Evolutionary conservation across 2,797 vertebrate species (phyloP).

Genomic region (Anguilla pacifica): DNA sequence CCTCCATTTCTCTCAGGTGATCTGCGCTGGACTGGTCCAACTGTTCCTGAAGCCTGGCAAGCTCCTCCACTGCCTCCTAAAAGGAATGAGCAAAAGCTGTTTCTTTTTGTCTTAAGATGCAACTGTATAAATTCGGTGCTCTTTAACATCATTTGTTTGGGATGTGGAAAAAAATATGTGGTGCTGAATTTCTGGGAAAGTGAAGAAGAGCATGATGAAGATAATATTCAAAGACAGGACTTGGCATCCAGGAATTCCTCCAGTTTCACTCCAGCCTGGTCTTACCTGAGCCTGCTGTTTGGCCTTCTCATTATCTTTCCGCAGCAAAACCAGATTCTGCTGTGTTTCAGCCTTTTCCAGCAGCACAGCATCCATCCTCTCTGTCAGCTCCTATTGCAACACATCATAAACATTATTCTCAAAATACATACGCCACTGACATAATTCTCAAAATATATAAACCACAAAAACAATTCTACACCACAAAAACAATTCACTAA

Average conservation of each 20-base stretch:
- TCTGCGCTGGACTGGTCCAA: constrained; percentile 67
- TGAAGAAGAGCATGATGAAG: background rate
- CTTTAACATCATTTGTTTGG: background rate
- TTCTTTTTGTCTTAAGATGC: background rate
- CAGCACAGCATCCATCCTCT: constrained; percentile 84
- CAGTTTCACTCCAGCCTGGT: background rate
- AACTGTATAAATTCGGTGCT: background rate
- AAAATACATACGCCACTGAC: background rate
- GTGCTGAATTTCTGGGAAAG: background rate
- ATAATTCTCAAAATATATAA: background rate
- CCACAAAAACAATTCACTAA: background rate
- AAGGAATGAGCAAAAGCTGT: constrained; percentile 35
- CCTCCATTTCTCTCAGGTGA: constrained; percentile 70
- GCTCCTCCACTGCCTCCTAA: constrained; percentile 72
- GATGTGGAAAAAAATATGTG: background rate
- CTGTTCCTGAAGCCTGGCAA: constrained; percentile 69
- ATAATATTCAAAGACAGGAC: background rate
- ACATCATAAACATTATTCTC: background rate
- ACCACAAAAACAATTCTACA: background rate
- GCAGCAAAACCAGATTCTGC: constrained; percentile 78
- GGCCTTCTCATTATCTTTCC: constrained; percentile 79
- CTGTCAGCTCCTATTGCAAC: constrained; percentile 83
- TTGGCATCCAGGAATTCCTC: background rate
- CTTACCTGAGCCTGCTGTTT: constrained; percentile 83
- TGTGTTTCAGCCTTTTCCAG: constrained; percentile 93